These are phyloP conservation scores for Sus cebifrons DNA, from an alignment of 2,797 vertebrate species.

Conservation along the genomic window DNA sequence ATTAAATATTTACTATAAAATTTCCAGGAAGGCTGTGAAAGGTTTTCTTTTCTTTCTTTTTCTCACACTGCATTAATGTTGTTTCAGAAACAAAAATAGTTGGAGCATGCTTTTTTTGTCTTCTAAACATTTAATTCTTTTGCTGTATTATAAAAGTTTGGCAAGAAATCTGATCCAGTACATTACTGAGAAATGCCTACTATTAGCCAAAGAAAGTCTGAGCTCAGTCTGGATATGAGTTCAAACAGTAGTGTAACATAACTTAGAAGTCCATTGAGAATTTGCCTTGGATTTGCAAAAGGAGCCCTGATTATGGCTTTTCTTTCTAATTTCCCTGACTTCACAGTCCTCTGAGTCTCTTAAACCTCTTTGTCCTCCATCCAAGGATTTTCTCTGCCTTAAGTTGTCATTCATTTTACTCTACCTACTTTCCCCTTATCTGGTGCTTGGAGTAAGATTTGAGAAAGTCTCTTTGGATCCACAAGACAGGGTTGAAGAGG, in stretches of 20 bases:
- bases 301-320: too few species aligned
- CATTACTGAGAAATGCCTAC: not conserved
- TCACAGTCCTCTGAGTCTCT: not conserved
- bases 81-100: conserved; percentile 2
- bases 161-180: too few species aligned
- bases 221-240: not conserved
- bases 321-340: not conserved
- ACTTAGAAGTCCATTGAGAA: not conserved
- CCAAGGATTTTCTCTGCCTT: not conserved
- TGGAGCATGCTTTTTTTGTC: not conserved
- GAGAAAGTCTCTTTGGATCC: not conserved
- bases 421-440: not conserved
- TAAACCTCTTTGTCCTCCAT: not conserved
- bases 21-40: not conserved
- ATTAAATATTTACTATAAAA: not conserved
- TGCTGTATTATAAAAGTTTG: not conserved
- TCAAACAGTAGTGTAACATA: not conserved
- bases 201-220: not conserved
- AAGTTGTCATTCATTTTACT: not conserved
- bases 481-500: too few species aligned
- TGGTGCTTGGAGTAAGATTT: not conserved
- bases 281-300: not conserved
- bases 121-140: not conserved
- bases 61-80: not conserved
- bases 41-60: rapidly evolving